phyloP scores from a whole-genome alignment of 1,140 invertebrate genomes.

The Papilio helenus region DNA sequence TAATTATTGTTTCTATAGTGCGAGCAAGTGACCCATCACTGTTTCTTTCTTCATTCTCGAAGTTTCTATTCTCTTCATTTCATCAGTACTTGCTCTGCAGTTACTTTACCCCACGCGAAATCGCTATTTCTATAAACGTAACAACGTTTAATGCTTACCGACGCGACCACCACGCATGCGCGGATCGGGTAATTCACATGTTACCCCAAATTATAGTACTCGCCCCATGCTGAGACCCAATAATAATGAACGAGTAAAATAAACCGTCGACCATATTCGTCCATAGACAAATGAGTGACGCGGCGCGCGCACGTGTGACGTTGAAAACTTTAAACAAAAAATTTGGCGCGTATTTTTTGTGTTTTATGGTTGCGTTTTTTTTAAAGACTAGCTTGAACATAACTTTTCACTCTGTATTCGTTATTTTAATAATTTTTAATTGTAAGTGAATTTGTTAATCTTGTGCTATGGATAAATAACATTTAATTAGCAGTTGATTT shows the following conservation, averaged over 20 bases:
- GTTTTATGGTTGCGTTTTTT: slow-evolving; percentile 27
- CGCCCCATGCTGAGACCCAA: slow-evolving; percentile 71
- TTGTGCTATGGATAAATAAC: background rate
- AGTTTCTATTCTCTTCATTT: background rate
- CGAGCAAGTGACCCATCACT: background rate
- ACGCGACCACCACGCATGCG: slow-evolving; percentile 77
- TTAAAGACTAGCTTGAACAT: background rate
- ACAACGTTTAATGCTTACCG: slow-evolving; percentile 63
- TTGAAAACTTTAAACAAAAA: slow-evolving; percentile 43
- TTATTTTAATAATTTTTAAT: background rate
- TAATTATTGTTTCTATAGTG: background rate
- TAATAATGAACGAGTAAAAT: slow-evolving; percentile 64
- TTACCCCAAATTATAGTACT: slow-evolving; percentile 69
- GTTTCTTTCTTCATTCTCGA: background rate
- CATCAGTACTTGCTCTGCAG: slow-evolving; percentile 28
- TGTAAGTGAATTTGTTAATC: background rate
- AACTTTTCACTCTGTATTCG: background rate
- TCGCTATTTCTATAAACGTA: slow-evolving; percentile 58
- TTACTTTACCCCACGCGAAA: slow-evolving; percentile 62
- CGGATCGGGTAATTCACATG: slow-evolving; percentile 74
- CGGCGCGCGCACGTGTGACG: slow-evolving; percentile 60
- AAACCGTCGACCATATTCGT: slow-evolving; percentile 58
- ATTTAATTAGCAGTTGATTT: background rate
- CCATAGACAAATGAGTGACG: slow-evolving; percentile 67
- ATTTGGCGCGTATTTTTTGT: slow-evolving; percentile 46